Conservation (phyloP, 2,888 invertebrate species). For the Stenolophus ochropezus region DNA sequence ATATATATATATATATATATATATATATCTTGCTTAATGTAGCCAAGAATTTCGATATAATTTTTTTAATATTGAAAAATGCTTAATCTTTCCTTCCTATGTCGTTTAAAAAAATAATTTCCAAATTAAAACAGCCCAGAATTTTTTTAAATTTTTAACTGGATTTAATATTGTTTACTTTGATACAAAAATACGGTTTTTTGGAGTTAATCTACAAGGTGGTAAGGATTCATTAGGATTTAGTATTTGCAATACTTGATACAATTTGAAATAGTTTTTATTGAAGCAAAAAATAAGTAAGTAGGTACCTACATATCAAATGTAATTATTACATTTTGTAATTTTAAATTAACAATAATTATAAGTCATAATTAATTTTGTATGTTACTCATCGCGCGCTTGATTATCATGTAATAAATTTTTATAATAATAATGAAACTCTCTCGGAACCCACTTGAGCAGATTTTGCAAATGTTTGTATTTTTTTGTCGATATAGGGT, state of each 20-base stretch:
- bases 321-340: not conserved
- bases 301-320: no score
- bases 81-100: not conserved
- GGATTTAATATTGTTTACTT: not conserved
- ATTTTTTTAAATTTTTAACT: no score
- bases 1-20: no score
- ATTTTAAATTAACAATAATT: not conserved
- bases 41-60: no score
- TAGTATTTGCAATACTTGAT: no score
- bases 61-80: not conserved
- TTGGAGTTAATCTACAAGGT: not conserved
- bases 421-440: not conserved
- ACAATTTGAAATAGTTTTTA: not conserved
- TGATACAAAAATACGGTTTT: not conserved
- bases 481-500: not conserved
- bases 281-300: not conserved
- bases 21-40: no score
- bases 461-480: not conserved
- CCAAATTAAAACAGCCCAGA: no score
- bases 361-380: not conserved
- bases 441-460: not conserved
- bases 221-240: no score
- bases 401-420: not conserved
- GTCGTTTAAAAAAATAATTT: no score
- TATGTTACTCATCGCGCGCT: not conserved